phyloP scores from a whole-genome alignment of 2,797 vertebrate genomes.

The Crypturellus tataupa region DNA sequence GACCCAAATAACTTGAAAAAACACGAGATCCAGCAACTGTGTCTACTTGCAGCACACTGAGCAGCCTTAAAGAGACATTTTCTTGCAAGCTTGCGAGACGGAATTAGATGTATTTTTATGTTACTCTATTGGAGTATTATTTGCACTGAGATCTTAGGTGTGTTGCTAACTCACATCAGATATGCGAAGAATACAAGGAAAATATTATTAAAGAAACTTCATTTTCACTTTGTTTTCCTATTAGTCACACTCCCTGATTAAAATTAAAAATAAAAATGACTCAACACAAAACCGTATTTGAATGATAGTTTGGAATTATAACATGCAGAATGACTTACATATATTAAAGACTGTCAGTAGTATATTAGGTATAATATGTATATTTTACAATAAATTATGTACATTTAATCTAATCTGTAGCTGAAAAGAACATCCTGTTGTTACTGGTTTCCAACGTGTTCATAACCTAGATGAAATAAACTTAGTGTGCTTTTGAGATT shows the following conservation, averaged over 20 bases:
- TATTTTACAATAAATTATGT: neutral
- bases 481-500: neutral
- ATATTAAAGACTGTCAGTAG: neutral
- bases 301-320: neutral
- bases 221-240: neutral
- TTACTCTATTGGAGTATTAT: neutral
- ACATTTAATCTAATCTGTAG: neutral
- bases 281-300: neutral
- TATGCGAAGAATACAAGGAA: neutral
- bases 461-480: neutral
- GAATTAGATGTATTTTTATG: neutral
- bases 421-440: neutral
- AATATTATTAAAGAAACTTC: neutral
- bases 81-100: neutral
- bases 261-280: neutral
- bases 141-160: neutral
- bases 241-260: neutral
- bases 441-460: neutral
- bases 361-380: neutral
- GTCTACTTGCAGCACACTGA: neutral
- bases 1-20: neutral
- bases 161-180: neutral
- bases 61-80: neutral
- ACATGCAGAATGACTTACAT: neutral
- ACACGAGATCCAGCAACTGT: neutral